Percentiles rank a stretch among this genome's conserved stretches.
phyloP scores from a whole-genome alignment of 2,888 invertebrate genomes.

The Alviniconcha strummeri region DNA sequence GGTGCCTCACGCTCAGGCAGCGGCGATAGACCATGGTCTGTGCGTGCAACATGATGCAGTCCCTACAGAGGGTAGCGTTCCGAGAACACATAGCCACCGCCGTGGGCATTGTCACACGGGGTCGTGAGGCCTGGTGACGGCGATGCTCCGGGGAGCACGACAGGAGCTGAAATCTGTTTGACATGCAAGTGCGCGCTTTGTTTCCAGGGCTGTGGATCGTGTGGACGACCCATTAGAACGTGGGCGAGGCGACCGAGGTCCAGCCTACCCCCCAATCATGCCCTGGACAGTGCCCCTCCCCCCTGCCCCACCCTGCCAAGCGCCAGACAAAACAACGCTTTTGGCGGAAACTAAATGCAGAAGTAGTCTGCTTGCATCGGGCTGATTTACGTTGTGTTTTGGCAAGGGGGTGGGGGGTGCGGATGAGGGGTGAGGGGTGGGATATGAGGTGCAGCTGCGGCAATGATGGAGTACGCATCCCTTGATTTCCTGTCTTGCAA shows the following conservation, averaged over 20 bases:
- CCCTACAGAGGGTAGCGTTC: too few species aligned
- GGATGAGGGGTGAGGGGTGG: background rate
- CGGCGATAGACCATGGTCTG: too few species aligned
- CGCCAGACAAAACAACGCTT: constrained; percentile 1
- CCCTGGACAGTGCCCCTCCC: background rate
- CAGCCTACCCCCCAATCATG: background rate
- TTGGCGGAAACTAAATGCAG: constrained; percentile 23
- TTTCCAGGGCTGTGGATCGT: background rate
- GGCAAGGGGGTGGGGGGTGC: background rate
- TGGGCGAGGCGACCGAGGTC: background rate
- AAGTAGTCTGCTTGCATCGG: constrained; percentile 29
- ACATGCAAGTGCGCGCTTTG: constrained; percentile 30
- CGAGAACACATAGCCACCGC: too few species aligned
- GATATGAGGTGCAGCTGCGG: background rate
- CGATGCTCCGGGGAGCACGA: background rate
- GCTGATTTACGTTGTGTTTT: constrained; percentile 20
- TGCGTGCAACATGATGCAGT: too few species aligned
- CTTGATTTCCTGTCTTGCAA: constrained; percentile 10
- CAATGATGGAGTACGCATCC: background rate
- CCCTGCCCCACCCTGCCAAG: background rate
- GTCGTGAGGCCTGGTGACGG: background rate
- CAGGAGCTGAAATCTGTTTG: constrained; percentile 5
- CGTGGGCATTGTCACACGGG: background rate
- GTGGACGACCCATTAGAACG: constrained; percentile 4
- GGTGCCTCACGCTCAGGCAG: too few species aligned